Evolutionary conservation across 2,113 vertebrate genomes (phyloP).

Genomic region (Erinaceus europaeus): DNA sequence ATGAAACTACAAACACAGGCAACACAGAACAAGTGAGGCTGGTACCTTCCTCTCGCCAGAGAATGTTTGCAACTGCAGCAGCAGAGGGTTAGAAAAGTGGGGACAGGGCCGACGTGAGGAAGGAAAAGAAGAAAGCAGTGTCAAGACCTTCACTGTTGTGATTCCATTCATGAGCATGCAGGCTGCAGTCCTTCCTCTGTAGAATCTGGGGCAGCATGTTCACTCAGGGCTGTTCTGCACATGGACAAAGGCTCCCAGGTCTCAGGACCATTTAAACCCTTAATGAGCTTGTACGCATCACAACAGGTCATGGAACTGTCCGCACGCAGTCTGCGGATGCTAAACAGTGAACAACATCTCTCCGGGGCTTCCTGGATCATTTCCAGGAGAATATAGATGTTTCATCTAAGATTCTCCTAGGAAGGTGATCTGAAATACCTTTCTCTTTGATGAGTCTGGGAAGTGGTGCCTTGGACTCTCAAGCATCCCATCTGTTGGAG

Average conservation of each 20-base stretch:
- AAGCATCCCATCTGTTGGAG: no score
- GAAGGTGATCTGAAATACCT: not conserved
- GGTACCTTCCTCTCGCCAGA: constrained; percentile 99
- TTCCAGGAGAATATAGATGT: not conserved
- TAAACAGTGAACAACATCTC: not conserved
- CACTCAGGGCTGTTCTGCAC: not conserved
- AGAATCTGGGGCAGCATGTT: not conserved
- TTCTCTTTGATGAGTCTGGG: no score
- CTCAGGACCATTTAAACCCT: not conserved
- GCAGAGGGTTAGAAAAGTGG: constrained; percentile 76
- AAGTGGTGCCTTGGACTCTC: no score
- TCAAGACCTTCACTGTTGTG: constrained; percentile 72
- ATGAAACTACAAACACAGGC: constrained; percentile 75
- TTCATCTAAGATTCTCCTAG: constrained; percentile 31
- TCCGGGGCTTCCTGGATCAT: not conserved
- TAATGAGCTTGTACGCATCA: not conserved
- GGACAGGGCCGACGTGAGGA: constrained; percentile 72
- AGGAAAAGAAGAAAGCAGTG: constrained; percentile 65
- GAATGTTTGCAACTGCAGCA: constrained; percentile 96
- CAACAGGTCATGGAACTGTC: not conserved
- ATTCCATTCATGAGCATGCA: not conserved
- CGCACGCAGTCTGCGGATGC: not conserved
- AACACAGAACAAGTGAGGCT: constrained; percentile 72
- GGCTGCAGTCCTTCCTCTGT: rapidly evolving
- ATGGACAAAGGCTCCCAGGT: not conserved